A percentile compares a stretch with the other conserved stretches of the same genome.
Evolutionary conservation across 2,888 invertebrate genomes (phyloP).

Genomic region (Lordiphosa fenestrarum): DNA sequence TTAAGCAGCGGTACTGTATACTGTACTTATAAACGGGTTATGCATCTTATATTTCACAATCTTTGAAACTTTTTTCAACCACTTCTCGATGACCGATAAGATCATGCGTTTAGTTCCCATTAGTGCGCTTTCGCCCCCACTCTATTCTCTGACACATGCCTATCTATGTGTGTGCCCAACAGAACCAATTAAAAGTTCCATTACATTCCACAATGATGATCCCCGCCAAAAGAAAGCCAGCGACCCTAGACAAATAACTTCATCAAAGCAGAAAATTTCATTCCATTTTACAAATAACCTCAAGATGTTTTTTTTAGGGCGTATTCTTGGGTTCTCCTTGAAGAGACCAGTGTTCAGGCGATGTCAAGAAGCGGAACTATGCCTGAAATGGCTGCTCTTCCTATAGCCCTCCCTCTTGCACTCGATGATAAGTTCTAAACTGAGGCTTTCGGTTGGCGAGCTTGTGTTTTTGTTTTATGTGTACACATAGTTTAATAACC

Average conservation of each 20-base stretch:
- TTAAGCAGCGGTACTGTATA: too few species aligned
- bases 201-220: conserved; percentile 30
- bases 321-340: conserved; percentile 20
- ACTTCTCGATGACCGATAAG: too few species aligned
- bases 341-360: conserved; percentile 44
- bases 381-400: conserved; percentile 53
- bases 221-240: conserved; percentile 8
- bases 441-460: conserved; percentile 12
- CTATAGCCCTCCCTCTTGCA: conserved; percentile 3
- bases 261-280: conserved; percentile 58
- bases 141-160: too few species aligned
- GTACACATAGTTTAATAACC: conserved; percentile 67
- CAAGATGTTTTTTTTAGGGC: conserved; percentile 45
- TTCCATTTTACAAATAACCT: conserved; percentile 48
- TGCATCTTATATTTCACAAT: too few species aligned
- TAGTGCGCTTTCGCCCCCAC: too few species aligned
- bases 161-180: too few species aligned
- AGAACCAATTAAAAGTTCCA: conserved; percentile 48
- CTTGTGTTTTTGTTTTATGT: conserved; percentile 40
- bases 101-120: too few species aligned
- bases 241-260: conserved; percentile 58
- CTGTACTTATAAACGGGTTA: too few species aligned
- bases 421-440: conserved; percentile 11
- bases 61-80: too few species aligned
- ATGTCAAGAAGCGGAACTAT: conserved; percentile 67